These are phyloP conservation scores for Anas georgica DNA, from an alignment of 2,797 vertebrate species.

Conservation along the genomic window DNA sequence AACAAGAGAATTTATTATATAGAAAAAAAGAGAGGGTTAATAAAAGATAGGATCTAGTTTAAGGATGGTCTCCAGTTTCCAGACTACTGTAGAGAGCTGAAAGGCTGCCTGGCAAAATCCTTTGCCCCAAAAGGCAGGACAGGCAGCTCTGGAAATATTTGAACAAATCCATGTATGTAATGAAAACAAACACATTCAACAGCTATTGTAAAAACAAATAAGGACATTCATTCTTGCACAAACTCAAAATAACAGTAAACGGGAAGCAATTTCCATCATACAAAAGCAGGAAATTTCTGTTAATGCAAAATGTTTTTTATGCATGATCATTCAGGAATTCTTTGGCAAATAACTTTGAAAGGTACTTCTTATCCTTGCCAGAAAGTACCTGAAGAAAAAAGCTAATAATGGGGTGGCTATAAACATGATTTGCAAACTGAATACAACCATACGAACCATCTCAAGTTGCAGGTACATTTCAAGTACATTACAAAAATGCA, in stretches of 20 bases:
- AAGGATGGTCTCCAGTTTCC: background rate
- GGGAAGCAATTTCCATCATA: background rate
- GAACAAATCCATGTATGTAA: background rate
- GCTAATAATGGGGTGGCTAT: background rate
- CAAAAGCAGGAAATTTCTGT: constrained; percentile 7
- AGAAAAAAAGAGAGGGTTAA: background rate
- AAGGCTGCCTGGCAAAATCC: background rate
- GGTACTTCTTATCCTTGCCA: background rate
- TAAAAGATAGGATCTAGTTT: background rate
- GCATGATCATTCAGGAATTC: constrained; percentile 29
- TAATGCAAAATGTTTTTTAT: constrained; percentile 31
- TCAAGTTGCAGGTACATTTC: background rate
- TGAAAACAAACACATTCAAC: background rate
- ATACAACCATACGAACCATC: background rate
- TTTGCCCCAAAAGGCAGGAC: background rate
- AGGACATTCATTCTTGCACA: background rate
- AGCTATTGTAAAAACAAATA: background rate
- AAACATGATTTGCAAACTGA: background rate
- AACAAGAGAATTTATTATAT: background rate
- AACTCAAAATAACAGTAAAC: background rate
- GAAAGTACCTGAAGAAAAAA: background rate
- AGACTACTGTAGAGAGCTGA: background rate
- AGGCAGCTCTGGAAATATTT: background rate
- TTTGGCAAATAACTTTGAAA: constrained; percentile 11
- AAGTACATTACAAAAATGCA: background rate